Evolutionary conservation across 2,888 invertebrate species (phyloP).

Genomic region (Pterostichus niger): DNA sequence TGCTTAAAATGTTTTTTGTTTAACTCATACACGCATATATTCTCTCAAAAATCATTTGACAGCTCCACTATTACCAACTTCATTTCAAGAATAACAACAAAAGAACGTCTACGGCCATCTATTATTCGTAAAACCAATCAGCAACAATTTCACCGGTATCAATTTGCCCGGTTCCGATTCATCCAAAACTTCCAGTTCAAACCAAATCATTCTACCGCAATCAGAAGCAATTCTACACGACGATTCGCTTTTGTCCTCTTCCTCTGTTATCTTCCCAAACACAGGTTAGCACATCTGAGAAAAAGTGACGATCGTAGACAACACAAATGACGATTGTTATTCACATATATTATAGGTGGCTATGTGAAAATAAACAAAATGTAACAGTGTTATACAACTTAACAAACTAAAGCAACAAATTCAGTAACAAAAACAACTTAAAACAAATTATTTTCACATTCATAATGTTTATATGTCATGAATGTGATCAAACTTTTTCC

Average conservation of each 20-base stretch:
- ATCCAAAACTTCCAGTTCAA: constrained; percentile 70
- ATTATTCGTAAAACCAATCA: constrained; percentile 71
- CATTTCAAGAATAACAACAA: constrained; percentile 48
- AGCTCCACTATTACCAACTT: constrained; percentile 7
- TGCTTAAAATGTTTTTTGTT: too few species aligned
- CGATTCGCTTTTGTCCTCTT: constrained; percentile 73
- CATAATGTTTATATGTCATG: too few species aligned
- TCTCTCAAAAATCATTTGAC: neutral
- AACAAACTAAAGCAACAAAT: too few species aligned
- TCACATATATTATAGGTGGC: too few species aligned
- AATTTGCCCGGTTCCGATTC: constrained; percentile 43
- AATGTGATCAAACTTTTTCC: too few species aligned
- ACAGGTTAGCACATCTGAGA: neutral
- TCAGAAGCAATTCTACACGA: constrained; percentile 75
- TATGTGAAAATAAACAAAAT: too few species aligned
- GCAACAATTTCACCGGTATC: constrained; percentile 70
- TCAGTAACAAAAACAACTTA: too few species aligned
- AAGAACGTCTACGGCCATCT: constrained; percentile 72
- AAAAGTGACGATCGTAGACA: constrained; percentile 60
- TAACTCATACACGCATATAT: too few species aligned
- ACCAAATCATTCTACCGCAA: constrained; percentile 77
- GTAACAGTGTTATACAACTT: too few species aligned
- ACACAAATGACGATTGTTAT: constrained; percentile 64
- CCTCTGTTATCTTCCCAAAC: constrained; percentile 69
- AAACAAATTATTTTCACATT: too few species aligned